Base-by-base conservation (phyloP, 2,888 invertebrate species). In the Conops quadrifasciatus region DNA sequence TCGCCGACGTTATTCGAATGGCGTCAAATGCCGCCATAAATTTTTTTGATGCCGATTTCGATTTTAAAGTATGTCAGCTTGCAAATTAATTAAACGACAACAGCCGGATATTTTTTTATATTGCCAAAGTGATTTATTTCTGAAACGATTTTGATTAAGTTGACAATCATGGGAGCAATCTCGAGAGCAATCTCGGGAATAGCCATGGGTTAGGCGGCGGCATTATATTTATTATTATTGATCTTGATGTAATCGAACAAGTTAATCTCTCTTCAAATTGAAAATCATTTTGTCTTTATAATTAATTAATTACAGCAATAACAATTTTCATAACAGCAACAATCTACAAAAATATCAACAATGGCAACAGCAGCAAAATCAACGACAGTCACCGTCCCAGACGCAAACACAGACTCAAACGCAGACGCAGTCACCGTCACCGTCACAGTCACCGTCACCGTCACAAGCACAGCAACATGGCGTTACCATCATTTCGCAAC, bases 281-380 rank as follows among this genome's bases (percentile, higher is more conserved):
- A 67, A 30, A 28, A 21, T 58, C 19, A 28, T 56, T 56, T 30
- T 28, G 16, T 64, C 13, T 51, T 7, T 51, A 13, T 15, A 7
- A 58, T 26, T 58, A 36, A 15, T 58, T 56, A 26, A 36, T 63
- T 66, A 51, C 63, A 72, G 64, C 73, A 73, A 56, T 64, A 43
- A 24, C 72, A 68, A 75, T 70, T 70, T 71, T 73, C 71, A 71
- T 69, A 74, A 73, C 53, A 63, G 70, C 74, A 72, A 75, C 70
- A 73, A 79, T 75, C 76, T 77, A 73, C 76, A 71, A 71, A 73
- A 69, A 63, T 64, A 71, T 9, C 73, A 73, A 21, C 73, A 70
- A 36, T 30, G 66, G 51, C 59, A 58, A 30, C 70, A 72, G 56
- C 71, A 28, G 24, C 56, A 66, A 69, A 59, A 64, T 49, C 70